phyloP scores from a whole-genome alignment of 1,140 invertebrate genomes.

The Drosophila mauritiana region DNA sequence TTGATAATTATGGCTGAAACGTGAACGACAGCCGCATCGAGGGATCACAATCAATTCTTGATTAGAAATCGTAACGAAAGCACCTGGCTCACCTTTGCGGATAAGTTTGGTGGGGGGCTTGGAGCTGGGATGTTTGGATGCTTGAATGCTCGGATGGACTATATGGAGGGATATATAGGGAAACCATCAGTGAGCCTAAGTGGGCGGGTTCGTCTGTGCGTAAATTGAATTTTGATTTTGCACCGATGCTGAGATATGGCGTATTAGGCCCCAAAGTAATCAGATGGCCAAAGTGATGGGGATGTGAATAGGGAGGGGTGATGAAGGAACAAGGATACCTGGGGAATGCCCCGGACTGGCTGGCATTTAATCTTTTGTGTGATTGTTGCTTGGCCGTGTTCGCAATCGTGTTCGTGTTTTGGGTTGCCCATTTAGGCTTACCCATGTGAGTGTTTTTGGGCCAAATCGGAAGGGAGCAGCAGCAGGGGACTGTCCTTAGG shows the following conservation, averaged over 20 bases:
- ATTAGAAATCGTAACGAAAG: conserved; percentile 75
- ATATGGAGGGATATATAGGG: not conserved
- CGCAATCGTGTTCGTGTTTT: conserved; percentile 71
- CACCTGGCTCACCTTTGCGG: conserved; percentile 38
- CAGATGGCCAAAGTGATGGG: conserved; percentile 46
- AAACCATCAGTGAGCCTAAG: conserved; percentile 27
- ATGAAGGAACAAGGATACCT: not conserved
- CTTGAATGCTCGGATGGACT: not conserved
- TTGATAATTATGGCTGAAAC: conserved; percentile 82
- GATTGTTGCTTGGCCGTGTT: conserved; percentile 62
- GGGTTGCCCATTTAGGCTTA: conserved; percentile 80
- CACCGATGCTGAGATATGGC: conserved; percentile 82
- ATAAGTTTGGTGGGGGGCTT: not conserved
- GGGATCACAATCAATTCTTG: conserved; percentile 83
- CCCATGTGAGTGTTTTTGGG: conserved; percentile 53
- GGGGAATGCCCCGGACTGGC: conserved; percentile 19
- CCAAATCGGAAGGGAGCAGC: conserved; percentile 2
- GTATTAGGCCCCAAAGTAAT: conserved; percentile 80
- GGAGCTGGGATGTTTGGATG: not conserved
- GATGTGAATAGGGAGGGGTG: not conserved
- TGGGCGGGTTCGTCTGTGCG: conserved; percentile 65
- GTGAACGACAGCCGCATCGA: conserved; percentile 82
- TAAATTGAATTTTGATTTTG: conserved; percentile 84
- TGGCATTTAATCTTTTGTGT: conserved; percentile 80
- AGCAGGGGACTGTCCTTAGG: not conserved